A percentile compares a stretch with the other conserved stretches of the same genome.
Conservation (phyloP, 2,797 vertebrate genomes). For the Takifugu rubripes region DNA sequence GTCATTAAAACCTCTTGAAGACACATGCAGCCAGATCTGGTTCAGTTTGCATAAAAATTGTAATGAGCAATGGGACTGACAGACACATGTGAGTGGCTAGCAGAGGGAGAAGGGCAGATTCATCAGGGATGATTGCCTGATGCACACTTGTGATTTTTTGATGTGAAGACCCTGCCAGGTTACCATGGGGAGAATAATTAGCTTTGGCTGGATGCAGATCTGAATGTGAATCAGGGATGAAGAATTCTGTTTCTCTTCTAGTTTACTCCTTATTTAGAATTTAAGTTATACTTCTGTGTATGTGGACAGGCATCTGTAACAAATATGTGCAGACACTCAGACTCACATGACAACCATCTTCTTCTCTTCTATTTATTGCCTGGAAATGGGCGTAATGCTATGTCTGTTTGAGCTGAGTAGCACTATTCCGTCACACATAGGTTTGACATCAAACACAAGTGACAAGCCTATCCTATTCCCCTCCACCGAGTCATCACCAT, state of each 20-base stretch:
- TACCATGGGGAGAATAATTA: conserved; percentile 77
- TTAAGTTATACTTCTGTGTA: conserved; percentile 24
- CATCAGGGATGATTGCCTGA: conserved; percentile 75
- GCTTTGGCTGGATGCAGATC: conserved; percentile 72
- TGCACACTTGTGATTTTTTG: conserved; percentile 71
- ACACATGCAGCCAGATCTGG: conserved; percentile 55
- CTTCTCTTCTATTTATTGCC: conserved; percentile 70
- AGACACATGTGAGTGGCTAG: conserved; percentile 68
- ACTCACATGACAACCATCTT: conserved; percentile 46
- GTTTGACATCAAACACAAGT: conserved; percentile 76
- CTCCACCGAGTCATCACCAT: conserved; percentile 75
- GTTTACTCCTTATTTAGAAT: conserved; percentile 11
- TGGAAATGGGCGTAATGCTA: conserved; percentile 65
- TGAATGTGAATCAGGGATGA: conserved; percentile 58
- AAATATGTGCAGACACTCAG: conserved; percentile 28
- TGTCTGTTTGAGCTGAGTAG: conserved; percentile 75
- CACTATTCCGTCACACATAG: conserved; percentile 77
- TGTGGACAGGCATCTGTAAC: conserved; percentile 26
- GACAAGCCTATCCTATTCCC: conserved; percentile 74
- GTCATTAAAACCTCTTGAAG: conserved; percentile 63
- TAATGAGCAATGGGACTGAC: conserved; percentile 69
- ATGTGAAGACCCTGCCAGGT: conserved; percentile 68
- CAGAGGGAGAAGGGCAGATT: conserved; percentile 73
- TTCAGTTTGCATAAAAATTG: conserved; percentile 51
- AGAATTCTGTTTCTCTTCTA: conserved; percentile 52